Evolutionary conservation across 2,113 vertebrate genomes (phyloP).

Genomic region (Podiceps cristatus): DNA sequence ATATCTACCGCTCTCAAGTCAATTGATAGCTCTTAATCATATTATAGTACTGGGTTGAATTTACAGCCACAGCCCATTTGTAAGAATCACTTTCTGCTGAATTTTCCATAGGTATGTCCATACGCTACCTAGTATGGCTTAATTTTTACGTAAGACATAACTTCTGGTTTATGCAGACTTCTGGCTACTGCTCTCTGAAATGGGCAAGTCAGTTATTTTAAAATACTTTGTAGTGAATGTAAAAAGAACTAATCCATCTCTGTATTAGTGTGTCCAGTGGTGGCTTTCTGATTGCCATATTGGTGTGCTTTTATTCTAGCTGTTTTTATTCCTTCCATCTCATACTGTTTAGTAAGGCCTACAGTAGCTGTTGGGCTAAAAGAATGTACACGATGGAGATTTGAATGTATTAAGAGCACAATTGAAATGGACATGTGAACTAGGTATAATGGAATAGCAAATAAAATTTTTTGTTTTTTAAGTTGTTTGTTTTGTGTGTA

Average conservation of each 20-base stretch:
- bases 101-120: not conserved
- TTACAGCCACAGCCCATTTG: slow-evolving; percentile 11
- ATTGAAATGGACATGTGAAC: not conserved
- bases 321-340: not conserved
- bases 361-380: not conserved
- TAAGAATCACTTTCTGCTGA: not conserved
- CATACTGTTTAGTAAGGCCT: not conserved
- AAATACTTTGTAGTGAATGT: not conserved
- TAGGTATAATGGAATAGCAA: not conserved
- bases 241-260: not conserved
- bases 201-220: not conserved
- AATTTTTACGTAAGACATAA: not conserved
- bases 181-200: not conserved
- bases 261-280: not conserved
- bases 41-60: not conserved
- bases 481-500: not conserved
- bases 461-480: not conserved
- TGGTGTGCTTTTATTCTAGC: not conserved
- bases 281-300: not conserved
- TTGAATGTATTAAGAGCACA: not conserved
- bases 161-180: not conserved
- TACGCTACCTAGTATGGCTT: not conserved
- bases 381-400: not conserved
- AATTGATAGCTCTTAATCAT: slow-evolving; percentile 21
- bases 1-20: slow-evolving; percentile 5